Conservation (phyloP, 2,797 vertebrate genomes). For the Epinephelus coioides region DNA sequence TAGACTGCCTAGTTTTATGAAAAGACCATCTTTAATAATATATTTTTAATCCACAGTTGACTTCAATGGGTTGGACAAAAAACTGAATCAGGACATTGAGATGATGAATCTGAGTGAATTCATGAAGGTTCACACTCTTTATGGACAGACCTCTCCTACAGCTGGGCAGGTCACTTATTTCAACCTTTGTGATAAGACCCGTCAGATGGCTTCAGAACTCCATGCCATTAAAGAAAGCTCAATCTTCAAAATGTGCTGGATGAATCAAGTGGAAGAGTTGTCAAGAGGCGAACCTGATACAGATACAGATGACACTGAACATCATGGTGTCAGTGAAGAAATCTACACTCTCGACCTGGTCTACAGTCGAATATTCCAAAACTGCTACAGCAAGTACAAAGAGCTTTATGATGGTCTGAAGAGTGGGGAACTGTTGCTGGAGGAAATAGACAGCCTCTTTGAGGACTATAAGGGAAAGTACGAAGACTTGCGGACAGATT, state of each 20-base stretch:
- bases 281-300: constrained; percentile 17
- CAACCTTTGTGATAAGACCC: constrained; percentile 35
- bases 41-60: constrained; percentile 47
- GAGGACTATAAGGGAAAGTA: constrained; percentile 23
- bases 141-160: background rate
- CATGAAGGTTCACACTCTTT: constrained; percentile 25
- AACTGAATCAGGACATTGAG: constrained; percentile 38
- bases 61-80: constrained; percentile 51
- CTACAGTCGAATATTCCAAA: constrained; percentile 49
- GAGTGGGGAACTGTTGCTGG: constrained; percentile 44
- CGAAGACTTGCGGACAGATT: constrained; percentile 26
- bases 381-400: constrained; percentile 32
- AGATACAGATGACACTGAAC: constrained; percentile 24
- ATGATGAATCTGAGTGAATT: constrained; percentile 54
- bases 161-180: constrained; percentile 40
- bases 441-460: constrained; percentile 51
- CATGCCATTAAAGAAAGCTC: constrained; percentile 35
- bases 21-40: too few relatives aligned
- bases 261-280: constrained; percentile 41
- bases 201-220: constrained; percentile 46
- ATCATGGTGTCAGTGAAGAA: constrained; percentile 7
- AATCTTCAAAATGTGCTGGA: constrained; percentile 60
- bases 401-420: constrained; percentile 31
- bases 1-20: too few relatives aligned
- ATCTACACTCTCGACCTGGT: constrained; percentile 51